Percentiles rank a stretch among this genome's conserved stretches.
phyloP scores from a whole-genome alignment of 2,113 vertebrate species.

The Columbina picui region DNA sequence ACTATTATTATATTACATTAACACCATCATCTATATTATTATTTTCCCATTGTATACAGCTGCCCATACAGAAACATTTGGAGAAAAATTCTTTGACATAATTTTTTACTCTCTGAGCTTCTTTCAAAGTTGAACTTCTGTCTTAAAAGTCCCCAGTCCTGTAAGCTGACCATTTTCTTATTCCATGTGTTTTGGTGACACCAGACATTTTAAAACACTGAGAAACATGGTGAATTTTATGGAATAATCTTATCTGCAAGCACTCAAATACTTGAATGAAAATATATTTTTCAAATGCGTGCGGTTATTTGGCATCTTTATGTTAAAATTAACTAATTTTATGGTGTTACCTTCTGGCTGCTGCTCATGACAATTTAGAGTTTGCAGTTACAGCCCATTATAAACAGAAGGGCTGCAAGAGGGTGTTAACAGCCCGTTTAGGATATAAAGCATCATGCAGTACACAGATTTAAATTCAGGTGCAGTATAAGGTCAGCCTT shows the following conservation, averaged over 20 bases:
- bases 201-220: neutral
- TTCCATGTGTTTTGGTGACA: neutral
- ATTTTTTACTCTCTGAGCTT: neutral
- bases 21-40: fast-evolving
- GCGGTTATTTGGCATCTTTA: conserved; percentile 62
- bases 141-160: neutral
- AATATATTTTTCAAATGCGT: conserved; percentile 41
- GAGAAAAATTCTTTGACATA: neutral
- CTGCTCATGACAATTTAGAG: conserved; percentile 54
- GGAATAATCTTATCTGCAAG: neutral
- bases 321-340: conserved; percentile 71
- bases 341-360: conserved; percentile 55
- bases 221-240: neutral
- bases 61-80: neutral
- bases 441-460: conserved; percentile 54
- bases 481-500: conserved; percentile 66
- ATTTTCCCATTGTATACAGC: neutral
- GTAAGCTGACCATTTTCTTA: neutral
- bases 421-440: conserved; percentile 65
- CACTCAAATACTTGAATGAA: conserved; percentile 29
- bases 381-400: conserved; percentile 57
- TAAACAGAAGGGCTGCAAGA: conserved; percentile 51
- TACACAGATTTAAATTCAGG: conserved; percentile 69
- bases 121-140: neutral
- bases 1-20: neutral